A percentile compares a stretch with the other conserved stretches of the same genome.
Evolutionary conservation across 2,113 vertebrate genomes (phyloP).

Genomic region (Rattus rattus): DNA sequence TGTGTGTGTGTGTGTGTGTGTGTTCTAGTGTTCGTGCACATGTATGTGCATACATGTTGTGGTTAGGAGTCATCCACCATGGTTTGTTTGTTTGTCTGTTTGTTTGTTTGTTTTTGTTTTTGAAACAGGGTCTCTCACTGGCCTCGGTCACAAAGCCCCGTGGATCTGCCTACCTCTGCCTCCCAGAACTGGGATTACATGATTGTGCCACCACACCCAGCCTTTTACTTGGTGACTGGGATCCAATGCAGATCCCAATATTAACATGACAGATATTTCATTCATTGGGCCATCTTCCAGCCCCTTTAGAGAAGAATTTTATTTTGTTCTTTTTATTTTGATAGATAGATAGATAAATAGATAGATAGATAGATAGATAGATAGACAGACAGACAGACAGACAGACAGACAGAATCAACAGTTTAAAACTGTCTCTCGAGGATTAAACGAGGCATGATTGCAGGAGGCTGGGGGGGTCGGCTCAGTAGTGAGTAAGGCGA

Average conservation of each 20-base stretch:
- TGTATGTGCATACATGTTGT: background rate
- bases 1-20: background rate
- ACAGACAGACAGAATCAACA: too few species aligned
- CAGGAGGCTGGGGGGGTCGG: background rate
- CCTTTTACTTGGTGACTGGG: background rate
- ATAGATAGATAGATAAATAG: too few species aligned
- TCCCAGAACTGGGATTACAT: background rate
- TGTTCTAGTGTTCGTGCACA: background rate
- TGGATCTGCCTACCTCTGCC: background rate
- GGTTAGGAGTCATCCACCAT: background rate
- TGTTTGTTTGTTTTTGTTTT: background rate
- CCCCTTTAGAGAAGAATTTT: background rate
- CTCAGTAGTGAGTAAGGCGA: background rate
- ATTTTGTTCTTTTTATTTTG: background rate
- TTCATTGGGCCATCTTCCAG: too few species aligned
- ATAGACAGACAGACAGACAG: too few species aligned
- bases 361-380: too few species aligned
- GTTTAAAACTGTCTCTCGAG: background rate
- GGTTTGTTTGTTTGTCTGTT: background rate
- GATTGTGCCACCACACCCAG: background rate
- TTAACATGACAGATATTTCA: background rate
- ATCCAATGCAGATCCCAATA: background rate
- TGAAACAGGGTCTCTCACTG: background rate
- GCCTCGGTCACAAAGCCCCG: background rate
- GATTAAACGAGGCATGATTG: background rate